phyloP scores from a whole-genome alignment of 2,113 vertebrate species.

The Fregetta grallaria region DNA sequence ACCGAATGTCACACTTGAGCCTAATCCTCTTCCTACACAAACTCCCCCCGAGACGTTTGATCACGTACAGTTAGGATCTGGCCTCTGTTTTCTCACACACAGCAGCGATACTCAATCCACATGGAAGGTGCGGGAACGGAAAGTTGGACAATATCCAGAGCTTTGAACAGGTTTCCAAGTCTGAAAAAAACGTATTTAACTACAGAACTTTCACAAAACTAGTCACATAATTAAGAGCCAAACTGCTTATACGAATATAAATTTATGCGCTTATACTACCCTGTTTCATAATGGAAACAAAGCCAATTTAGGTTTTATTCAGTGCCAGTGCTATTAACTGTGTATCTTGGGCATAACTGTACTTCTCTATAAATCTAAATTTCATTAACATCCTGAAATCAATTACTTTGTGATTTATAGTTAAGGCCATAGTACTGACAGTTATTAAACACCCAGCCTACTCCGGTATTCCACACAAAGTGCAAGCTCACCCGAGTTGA shows the following conservation, averaged over 20 bases:
- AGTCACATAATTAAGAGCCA: neutral
- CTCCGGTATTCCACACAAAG: neutral
- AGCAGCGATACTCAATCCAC: neutral
- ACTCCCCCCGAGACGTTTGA: neutral
- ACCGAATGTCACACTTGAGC: neutral
- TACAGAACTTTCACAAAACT: neutral
- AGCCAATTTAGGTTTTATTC: neutral
- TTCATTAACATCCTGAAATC: conserved; percentile 7
- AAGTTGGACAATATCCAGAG: neutral
- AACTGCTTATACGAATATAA: neutral
- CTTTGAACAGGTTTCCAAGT: neutral
- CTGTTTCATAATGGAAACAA: conserved; percentile 1
- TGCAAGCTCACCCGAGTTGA: neutral
- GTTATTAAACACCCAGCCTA: neutral
- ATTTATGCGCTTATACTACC: neutral
- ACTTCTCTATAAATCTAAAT: conserved; percentile 24
- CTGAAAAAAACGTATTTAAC: neutral
- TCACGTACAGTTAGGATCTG: neutral
- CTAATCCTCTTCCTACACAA: neutral
- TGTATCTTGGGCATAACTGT: neutral
- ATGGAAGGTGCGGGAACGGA: neutral
- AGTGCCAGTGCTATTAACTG: neutral
- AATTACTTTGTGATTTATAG: conserved; percentile 47
- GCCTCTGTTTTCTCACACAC: neutral
- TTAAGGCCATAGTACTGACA: neutral